Evolutionary conservation across 2,113 vertebrate species (phyloP), one percentile per base, ranked within the genome.

Genomic region (Hemiprocne comata): DNA sequence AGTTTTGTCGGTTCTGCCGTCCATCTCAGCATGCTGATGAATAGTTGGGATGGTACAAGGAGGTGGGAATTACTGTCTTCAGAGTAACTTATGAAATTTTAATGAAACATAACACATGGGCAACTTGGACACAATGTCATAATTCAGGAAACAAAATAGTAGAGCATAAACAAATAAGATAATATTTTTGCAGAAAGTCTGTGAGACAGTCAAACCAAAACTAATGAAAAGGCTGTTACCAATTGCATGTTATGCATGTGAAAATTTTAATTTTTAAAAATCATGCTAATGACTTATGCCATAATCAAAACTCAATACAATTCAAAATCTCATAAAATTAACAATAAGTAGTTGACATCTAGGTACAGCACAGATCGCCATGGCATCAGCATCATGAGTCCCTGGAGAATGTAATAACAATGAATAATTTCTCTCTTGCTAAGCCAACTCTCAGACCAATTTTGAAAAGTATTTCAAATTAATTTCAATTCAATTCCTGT

Each of bases 81-180:
- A 44, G 40, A 11, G 17, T 5, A 29, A 4, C 24, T 58, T 48
- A 62, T 71, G 57, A 66, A 34, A 50, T 53, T 12, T 33, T 48
- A 13, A 25, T 29, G 36, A 86, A 86, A 75, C 4, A 48, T 29
- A 34, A 62, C 12, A 7, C 0, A 0, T 15, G 20, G 33, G 4
- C 24, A 77, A 40, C 42, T 31, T 11, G 31, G 13, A 71, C 0
- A 0, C 24, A 14, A 9, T 7, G 6, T 38, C 31, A 44, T 36
- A 81, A 55, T 48, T 77, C 24, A 60, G 44, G 54, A 81, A 87
- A 38, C 1, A 2, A 76, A 64, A n/a, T 2, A 38, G 8, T 29
- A 42, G 17, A 83, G 29, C 25, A 62, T 31, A 73, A 73, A 44
- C 15, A 38, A 65, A 10, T 54, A 51, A 48, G 17, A 20, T 12